Evolutionary conservation across 2,797 vertebrate species (phyloP).

Genomic region (Silurus aristotelis): DNA sequence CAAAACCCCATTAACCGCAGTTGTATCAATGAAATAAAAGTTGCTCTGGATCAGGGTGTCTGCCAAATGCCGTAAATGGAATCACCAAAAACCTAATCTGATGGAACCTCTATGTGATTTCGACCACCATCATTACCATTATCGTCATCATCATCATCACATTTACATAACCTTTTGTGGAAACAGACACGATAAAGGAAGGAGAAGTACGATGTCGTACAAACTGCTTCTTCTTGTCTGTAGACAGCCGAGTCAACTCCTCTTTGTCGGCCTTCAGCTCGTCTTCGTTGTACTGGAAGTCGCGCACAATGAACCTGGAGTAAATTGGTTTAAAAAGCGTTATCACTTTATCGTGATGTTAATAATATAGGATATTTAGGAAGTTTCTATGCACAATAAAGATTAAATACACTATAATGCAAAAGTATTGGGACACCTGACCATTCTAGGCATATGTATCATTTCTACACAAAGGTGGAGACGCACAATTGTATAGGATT

Average conservation of each 20-base stretch:
- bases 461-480: too few species aligned
- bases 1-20: too few species aligned
- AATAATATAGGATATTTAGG: neutral
- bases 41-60: too few species aligned
- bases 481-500: too few species aligned
- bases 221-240: constrained; percentile 99
- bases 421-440: too few species aligned
- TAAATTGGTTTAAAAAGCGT: neutral
- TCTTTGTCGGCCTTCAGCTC: constrained; percentile 98
- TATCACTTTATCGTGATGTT: too few species aligned
- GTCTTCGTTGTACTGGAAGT: constrained; percentile 97
- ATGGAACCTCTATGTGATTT: neutral
- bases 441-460: too few species aligned
- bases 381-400: neutral
- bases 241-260: constrained; percentile 94
- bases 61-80: too few species aligned
- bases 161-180: too few species aligned
- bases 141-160: neutral
- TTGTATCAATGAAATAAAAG: too few species aligned
- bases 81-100: neutral
- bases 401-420: too few species aligned
- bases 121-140: neutral
- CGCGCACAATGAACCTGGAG: constrained; percentile 90
- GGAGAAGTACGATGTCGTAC: constrained; percentile 68
- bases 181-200: neutral